Evolutionary conservation across 2,888 invertebrate species (phyloP).

Genomic region (Brachypalpus laphriformis): DNA sequence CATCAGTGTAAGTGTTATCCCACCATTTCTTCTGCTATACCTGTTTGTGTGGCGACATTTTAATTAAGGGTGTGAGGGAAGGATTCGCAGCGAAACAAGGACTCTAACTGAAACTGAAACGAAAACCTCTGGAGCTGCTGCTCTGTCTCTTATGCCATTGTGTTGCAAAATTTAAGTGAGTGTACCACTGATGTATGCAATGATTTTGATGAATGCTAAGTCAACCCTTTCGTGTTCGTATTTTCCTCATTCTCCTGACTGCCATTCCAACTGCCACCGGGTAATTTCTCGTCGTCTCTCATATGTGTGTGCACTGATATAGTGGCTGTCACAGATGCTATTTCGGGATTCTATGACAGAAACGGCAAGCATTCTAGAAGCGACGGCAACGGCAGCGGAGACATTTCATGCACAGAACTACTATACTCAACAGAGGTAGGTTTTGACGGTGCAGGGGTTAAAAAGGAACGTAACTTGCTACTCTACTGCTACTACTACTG

Average conservation of each 20-base stretch:
- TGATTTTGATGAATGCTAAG: conserved; percentile 72
- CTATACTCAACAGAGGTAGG: background rate
- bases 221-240: conserved; percentile 50
- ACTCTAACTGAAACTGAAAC: conserved; percentile 40
- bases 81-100: conserved; percentile 9
- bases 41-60: conserved; percentile 59
- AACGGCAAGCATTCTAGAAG: conserved; percentile 60
- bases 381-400: background rate
- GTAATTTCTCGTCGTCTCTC: conserved; percentile 53
- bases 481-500: background rate
- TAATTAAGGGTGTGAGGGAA: conserved; percentile 50
- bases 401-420: conserved; percentile 26
- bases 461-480: conserved; percentile 27
- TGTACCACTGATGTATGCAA: conserved; percentile 67
- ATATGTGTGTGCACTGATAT: conserved; percentile 49
- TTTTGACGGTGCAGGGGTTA: conserved; percentile 22
- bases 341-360: conserved; percentile 68
- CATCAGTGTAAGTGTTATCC: conserved; percentile 46
- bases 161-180: conserved; percentile 65
- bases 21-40: background rate
- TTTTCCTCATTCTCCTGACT: background rate
- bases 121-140: background rate
- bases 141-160: conserved; percentile 7
- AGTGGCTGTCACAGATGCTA: conserved; percentile 72
- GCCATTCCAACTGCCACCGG: conserved; percentile 43